Evolutionary conservation across 2,113 vertebrate genomes (phyloP), one percentile per base, ranked within the genome.

Genomic region (Pelecanus crispus): DNA sequence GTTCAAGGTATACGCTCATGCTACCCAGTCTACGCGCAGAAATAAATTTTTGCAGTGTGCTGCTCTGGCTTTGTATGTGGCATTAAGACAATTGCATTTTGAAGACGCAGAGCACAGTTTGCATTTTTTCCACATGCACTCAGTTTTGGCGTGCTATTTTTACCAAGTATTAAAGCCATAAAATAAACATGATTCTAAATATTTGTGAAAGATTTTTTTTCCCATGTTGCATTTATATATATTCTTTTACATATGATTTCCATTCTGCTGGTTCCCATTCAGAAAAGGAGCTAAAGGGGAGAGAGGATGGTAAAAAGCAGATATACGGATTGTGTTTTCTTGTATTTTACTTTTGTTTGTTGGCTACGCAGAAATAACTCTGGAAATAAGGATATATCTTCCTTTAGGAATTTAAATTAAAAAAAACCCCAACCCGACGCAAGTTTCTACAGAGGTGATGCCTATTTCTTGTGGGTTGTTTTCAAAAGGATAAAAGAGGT

Each of bases 121-220:
- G 68, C 65, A 90, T 89, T 97, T 95, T 96, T 96, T 75, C 95
- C 83, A 84, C 79, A 81, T 81, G 78, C 34, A 72, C 73, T 94
- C 82, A 92, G 21, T 95, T 96, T 94, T 59, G 70, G 65, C 13
- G 53, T 25, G 32, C 53, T 94, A 95, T 96, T 97, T 95, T 96
- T 95, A 92, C 66, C 56, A 68, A 75, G 67, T 83, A 78, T 91
- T 65, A 88, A 87, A 88, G 42, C n/a, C n/a, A 74, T 92, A 93
- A 94, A 96, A 96, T 47, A 95, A 96, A 86, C 62, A 85, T 17
- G 9, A 87, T 95, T 90, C 59, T 92, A 96, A 96, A 93, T 89
- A 87, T 89, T 95, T 91, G 79, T 52, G 49, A 81, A 83, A 26
- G 2, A 50, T 61, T 88, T 80, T 86, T 87, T 95, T 94, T 53